Conservation (phyloP, 1,140 invertebrate species). For the Drosophila kepulauana region DNA sequence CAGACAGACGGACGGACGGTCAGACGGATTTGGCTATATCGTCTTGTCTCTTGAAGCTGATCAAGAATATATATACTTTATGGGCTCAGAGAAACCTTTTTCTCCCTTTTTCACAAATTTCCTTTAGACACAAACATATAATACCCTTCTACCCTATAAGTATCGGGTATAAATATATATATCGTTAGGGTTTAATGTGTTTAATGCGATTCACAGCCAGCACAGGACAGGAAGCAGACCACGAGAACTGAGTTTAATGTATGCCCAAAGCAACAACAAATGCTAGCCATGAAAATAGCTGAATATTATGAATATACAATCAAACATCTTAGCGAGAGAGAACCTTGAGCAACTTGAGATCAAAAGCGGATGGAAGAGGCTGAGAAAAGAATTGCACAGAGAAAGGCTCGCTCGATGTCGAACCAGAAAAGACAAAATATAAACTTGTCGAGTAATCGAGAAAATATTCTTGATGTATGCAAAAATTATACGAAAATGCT, state of each 20-base stretch:
- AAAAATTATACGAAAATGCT: conserved; percentile 5
- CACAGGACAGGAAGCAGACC: conserved; percentile 50
- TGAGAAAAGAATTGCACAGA: conserved; percentile 1
- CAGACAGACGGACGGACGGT: too few relatives aligned
- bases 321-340: background rate
- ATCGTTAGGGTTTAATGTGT: conserved; percentile 23
- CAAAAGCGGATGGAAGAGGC: background rate
- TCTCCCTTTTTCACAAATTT: too few relatives aligned
- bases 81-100: too few relatives aligned
- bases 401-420: conserved; percentile 1
- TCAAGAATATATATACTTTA: too few relatives aligned
- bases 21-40: too few relatives aligned
- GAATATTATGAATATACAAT: conserved; percentile 37
- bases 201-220: conserved; percentile 47
- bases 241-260: conserved; percentile 55
- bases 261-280: conserved; percentile 22
- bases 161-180: too few relatives aligned
- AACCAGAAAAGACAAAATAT: too few relatives aligned
- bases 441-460: conserved; percentile 22
- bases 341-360: conserved; percentile 2
- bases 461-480: background rate
- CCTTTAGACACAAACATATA: too few relatives aligned
- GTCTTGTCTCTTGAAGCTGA: too few relatives aligned
- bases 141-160: too few relatives aligned
- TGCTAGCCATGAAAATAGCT: conserved; percentile 30